Percentiles rank a stretch among this genome's conserved stretches.
These are phyloP conservation scores for Ligdia adustata DNA, from an alignment of 2,888 invertebrate species.

Conservation along the genomic window DNA sequence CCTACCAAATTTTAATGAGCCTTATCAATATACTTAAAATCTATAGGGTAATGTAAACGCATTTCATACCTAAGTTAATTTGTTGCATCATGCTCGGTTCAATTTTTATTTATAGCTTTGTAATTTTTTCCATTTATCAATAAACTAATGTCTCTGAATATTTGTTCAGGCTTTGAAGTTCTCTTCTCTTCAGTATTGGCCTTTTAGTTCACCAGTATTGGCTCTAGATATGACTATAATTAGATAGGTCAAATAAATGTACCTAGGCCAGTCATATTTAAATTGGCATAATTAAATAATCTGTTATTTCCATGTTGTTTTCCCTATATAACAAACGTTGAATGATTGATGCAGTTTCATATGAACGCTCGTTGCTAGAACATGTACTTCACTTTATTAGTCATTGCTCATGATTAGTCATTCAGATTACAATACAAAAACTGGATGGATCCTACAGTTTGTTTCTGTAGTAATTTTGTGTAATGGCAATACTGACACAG, in stretches of 20 bases:
- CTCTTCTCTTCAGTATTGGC: too few relatives aligned
- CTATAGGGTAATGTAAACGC: too few relatives aligned
- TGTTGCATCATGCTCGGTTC: too few relatives aligned
- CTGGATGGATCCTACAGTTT: neutral
- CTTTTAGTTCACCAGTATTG: too few relatives aligned
- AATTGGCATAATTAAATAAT: constrained; percentile 48
- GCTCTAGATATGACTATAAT: too few relatives aligned
- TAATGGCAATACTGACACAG: constrained; percentile 69
- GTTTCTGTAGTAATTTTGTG: constrained; percentile 29
- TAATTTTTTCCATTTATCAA: too few relatives aligned
- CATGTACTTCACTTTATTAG: neutral
- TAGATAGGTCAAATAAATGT: neutral
- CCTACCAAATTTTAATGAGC: too few relatives aligned
- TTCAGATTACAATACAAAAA: neutral
- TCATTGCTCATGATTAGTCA: constrained; percentile 15
- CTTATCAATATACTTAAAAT: too few relatives aligned
- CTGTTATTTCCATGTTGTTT: constrained; percentile 41
- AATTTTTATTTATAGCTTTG: too few relatives aligned
- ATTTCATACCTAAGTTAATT: too few relatives aligned
- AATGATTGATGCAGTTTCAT: constrained; percentile 6
- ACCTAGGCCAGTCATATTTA: constrained; percentile 11
- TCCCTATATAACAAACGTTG: neutral
- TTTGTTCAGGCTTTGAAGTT: too few relatives aligned
- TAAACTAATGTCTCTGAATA: too few relatives aligned
- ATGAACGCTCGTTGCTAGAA: neutral